These are phyloP conservation scores for Clytia hemisphaerica DNA, from an alignment of 30 jellyfish, hydroid and myxozoan species.

Conservation along the genomic window DNA sequence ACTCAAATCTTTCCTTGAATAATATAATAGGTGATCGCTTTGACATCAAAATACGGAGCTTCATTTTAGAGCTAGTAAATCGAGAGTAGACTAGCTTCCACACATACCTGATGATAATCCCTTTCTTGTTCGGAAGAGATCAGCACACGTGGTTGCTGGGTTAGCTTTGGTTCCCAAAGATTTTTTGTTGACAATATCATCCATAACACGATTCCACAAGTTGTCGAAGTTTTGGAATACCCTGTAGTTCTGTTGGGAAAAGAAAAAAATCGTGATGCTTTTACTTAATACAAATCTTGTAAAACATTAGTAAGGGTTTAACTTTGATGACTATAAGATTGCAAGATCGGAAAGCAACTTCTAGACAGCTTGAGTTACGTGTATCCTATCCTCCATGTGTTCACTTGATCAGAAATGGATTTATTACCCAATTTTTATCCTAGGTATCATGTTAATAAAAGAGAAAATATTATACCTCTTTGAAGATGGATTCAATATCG, in stretches of 20 bases:
- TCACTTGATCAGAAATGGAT: background rate
- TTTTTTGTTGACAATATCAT: slow-evolving; percentile 38
- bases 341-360: too few relatives aligned
- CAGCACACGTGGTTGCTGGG: slow-evolving; percentile 92
- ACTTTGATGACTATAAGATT: too few relatives aligned
- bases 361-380: too few relatives aligned
- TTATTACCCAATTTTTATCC: background rate
- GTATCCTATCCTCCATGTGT: background rate
- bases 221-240: slow-evolving; percentile 43
- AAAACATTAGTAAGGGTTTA: too few relatives aligned
- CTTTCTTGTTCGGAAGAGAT: slow-evolving; percentile 53
- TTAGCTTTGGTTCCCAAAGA: slow-evolving; percentile 57
- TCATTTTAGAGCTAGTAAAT: too few relatives aligned
- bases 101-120: slow-evolving; percentile 48
- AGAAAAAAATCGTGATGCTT: too few relatives aligned
- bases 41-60: too few relatives aligned
- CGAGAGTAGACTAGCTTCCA: background rate
- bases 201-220: slow-evolving; percentile 49
- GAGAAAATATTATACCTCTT: slow-evolving; percentile 26
- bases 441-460: background rate
- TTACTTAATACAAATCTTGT: too few relatives aligned
- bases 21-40: too few relatives aligned
- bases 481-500: slow-evolving; percentile 13
- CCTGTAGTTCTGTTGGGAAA: slow-evolving; percentile 35
- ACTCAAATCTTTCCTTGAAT: too few relatives aligned